Evolutionary conservation across 2,113 vertebrate genomes (phyloP), one percentile per base, ranked within the genome.

Genomic region (Strix aluco): DNA sequence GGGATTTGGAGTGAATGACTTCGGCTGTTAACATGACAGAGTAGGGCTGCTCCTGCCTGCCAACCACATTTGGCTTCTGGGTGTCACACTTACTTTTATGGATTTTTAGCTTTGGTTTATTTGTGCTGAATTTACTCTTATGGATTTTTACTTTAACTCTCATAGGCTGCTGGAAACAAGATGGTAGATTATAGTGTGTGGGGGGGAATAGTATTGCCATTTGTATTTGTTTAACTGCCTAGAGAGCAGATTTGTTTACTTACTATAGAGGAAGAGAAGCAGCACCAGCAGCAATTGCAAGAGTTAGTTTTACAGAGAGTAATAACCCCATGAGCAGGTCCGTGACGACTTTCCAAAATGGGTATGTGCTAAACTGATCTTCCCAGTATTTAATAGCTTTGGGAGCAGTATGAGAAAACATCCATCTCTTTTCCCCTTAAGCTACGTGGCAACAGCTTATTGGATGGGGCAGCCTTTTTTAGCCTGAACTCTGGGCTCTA

Each of bases 101-200:
- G 85, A 81, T 90, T 90, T 93, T 63, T 74, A 90, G 72, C 47
- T 94, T 80, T 71, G 38, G 42, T 70, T 94, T 83, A 67, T 78
- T 88, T 88, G 90, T 0, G 0, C 36, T 81, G 88, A 66, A 86
- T 92, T 94, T 81, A 63, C 67, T 71, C 9, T 32, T 11, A 62
- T 2, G 46, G 93, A 65, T 93, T 95, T 92, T 92, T 82, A 51
- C 88, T 86, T 86, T 51, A 77, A 38, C 40, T 73, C 40, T 55
- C 1, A 4, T 8, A 65, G 86, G 58, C 40, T 69, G 73, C 62
- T 86, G 87, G 62, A 72, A 91, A 90, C 30, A 77, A 82, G 89
- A 66, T 69, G 66, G 74, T 70, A 58, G 88, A 21, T 61, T 15
- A 2, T 40, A 86, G 29, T 15, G 30, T 15, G 32, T 44, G 8